Evolutionary conservation across 2,797 vertebrate genomes (phyloP), one percentile per base, ranked within the genome.

Genomic region (Huso huso): DNA sequence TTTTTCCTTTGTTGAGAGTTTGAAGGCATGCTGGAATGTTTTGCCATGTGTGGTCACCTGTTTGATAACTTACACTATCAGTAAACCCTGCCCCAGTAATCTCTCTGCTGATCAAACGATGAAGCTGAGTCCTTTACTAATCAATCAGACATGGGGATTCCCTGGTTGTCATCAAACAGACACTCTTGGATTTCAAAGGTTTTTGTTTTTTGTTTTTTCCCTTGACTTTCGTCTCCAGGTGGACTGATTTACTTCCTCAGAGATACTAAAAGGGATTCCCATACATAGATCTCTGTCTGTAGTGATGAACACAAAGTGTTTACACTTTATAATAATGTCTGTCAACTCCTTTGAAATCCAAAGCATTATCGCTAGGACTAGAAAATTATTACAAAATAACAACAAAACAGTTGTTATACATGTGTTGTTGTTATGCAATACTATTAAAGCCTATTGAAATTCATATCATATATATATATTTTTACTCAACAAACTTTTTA

Each of bases 231-330:
- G 55, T 6, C 74, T 75, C 82, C 85, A 87, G 84, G 83, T 85
- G 83, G 72, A 79, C 79, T 85, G 86, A 86, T 76, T 87, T 83
- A 84, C 67, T 10, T 50, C 69, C 76, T 73, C 78, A 81, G 77
- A 83, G 79, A 84, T 83, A 81, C 79, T 75, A 74, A 68, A 63
- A 53, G 57, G 67, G 80, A 87, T 85, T 87, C 82, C 81, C 77
- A 68, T 76, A 83, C 81, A 81, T 86, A 37, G 37, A 37, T 37
- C 37, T 37, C 37, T 37, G 23, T 37, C 23, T 37, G 37, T 37
- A 37, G 37, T 37, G 37, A 37, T 37, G 37, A 37, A 37, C 37
- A 37, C 37, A 37, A 37, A 37, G 37, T 37, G 37, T 37, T 37
- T 37, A 37, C 37, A 37, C 37, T 4, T 37, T 37, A 37, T 4